phyloP scores from a whole-genome alignment of 1,140 invertebrate species.

The Polypedilum pembai region DNA sequence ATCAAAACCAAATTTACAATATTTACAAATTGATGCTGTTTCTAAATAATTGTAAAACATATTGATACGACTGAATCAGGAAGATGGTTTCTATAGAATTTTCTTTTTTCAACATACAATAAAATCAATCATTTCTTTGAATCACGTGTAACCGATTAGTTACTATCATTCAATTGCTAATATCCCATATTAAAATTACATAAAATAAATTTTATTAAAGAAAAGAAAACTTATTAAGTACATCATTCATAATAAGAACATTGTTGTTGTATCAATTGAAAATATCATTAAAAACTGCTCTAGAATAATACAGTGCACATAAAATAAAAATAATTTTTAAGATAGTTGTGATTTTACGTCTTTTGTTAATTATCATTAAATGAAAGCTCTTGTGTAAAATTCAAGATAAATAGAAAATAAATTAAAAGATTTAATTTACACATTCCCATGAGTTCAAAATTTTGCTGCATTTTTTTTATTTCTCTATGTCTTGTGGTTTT shows the following conservation, averaged over 20 bases:
- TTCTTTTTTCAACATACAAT: neutral
- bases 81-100: too few species aligned
- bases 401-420: neutral
- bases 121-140: neutral
- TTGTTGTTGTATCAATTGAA: conserved; percentile 5
- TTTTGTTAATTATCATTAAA: conserved; percentile 20
- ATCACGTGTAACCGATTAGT: conserved; percentile 11
- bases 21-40: conserved; percentile 28
- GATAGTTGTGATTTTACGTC: conserved; percentile 16
- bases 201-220: neutral
- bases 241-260: conserved; percentile 1
- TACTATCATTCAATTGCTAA: conserved; percentile 19
- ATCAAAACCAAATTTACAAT: neutral
- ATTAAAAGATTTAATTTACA: neutral
- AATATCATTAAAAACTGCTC: conserved; percentile 1
- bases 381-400: conserved; percentile 15
- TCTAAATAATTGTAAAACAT: neutral
- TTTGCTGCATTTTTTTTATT: neutral
- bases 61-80: neutral
- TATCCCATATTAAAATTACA: neutral
- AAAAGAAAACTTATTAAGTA: conserved; percentile 4
- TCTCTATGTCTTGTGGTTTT: neutral
- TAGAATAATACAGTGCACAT: neutral
- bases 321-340: neutral
- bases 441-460: conserved; percentile 16